Evolutionary conservation across 1,140 invertebrate genomes (phyloP), one percentile per base, ranked within the genome.

Genomic region (Paramacrobiotus metropolitanus): DNA sequence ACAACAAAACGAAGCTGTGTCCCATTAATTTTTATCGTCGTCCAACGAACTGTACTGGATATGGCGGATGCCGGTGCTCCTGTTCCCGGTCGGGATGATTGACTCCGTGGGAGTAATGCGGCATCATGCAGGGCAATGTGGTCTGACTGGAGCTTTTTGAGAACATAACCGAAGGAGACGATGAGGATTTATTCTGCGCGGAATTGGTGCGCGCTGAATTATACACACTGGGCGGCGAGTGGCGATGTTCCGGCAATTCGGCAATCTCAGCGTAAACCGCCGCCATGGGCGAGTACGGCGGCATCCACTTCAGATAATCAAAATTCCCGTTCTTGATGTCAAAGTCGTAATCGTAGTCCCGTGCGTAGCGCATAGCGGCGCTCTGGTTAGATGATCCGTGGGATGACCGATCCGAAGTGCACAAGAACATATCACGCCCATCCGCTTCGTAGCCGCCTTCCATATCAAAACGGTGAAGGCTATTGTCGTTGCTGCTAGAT

Each of bases 191-290:
- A n/a, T n/a, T n/a, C 9, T 40, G 9, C 34, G n/a, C 9, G 9
- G 34, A 40, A n/a, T 40, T 9, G 15, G 48, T 15, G 4, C 9
- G 4, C 15, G 15, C 15, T 4, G 48, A 55, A 4, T 55, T 15
- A 15, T 15, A 20, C 48, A 20, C 48, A 9, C 15, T 20, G 15
- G 48, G 28, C 48, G 15, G 48, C 24, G 48, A 55, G 15, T 15
- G 28, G 15, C 48, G 48, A 70, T 94, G 90, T 70, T 94, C 91
- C 77, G 95, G 95, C 60, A 96, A 76, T 69, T 88, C 78, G 18
- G 91, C 91, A 64, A 97, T 97, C 77, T 97, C 92, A 3, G 87
- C 87, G 70, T 96, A 96, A 1, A 97, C 90, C 69, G 94, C 88
- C 30, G 91, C 90, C 66, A 96, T 73, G 0, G 91, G 90, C 72